A percentile compares a stretch with the other conserved stretches of the same genome.
Conservation (phyloP, 2,888 invertebrate species). For the Thecocarcelia acutangulata region DNA sequence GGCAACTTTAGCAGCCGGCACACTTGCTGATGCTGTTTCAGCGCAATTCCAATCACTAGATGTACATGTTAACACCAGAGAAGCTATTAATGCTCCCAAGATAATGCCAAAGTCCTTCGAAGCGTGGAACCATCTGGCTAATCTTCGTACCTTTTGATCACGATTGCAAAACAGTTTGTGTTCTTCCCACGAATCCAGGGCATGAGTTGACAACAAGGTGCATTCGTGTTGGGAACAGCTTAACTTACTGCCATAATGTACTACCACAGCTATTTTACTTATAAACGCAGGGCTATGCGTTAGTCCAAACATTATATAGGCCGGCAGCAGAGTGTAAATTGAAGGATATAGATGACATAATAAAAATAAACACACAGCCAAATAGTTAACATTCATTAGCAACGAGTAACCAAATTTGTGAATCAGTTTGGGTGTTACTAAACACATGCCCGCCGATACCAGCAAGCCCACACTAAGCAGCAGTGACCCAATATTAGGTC, state of each 20-base stretch:
- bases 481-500: conserved; percentile 83
- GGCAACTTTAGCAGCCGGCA: background rate
- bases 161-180: conserved; percentile 80
- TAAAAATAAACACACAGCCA: conserved; percentile 84
- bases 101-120: conserved; percentile 84
- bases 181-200: conserved; percentile 78
- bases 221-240: conserved; percentile 81
- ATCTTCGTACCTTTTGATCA: conserved; percentile 82
- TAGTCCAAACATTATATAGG: conserved; percentile 84
- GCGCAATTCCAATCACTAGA: conserved; percentile 77
- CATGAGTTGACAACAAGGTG: conserved; percentile 70
- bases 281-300: conserved; percentile 82
- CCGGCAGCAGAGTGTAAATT: conserved; percentile 83
- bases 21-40: conserved; percentile 25
- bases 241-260: conserved; percentile 78
- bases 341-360: conserved; percentile 84
- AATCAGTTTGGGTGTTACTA: conserved; percentile 82
- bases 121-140: conserved; percentile 83
- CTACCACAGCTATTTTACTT: conserved; percentile 79
- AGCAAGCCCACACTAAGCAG: conserved; percentile 85
- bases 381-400: conserved; percentile 82
- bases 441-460: conserved; percentile 84
- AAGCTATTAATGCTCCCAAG: conserved; percentile 83
- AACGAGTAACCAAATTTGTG: conserved; percentile 83
- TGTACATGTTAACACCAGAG: conserved; percentile 81